Evolutionary conservation across 2,888 invertebrate species (phyloP).

Genomic region (Priocnemis perturbator): DNA sequence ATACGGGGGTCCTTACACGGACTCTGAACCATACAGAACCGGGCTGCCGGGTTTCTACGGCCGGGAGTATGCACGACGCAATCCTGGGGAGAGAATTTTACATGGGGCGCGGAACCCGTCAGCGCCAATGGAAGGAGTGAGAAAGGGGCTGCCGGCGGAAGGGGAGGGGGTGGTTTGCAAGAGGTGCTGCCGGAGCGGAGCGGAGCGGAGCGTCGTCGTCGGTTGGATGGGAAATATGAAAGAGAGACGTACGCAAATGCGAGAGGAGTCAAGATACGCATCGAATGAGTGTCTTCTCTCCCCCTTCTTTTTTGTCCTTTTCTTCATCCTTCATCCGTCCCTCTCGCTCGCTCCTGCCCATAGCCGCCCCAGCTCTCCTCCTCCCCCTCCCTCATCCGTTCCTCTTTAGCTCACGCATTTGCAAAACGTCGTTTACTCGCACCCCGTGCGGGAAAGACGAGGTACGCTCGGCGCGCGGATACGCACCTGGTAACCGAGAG

Average conservation of each 20-base stretch:
- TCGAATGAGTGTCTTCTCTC: slow-evolving; percentile 11
- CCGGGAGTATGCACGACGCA: slow-evolving; percentile 60
- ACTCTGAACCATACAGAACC: slow-evolving; percentile 41
- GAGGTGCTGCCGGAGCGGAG: slow-evolving; percentile 9
- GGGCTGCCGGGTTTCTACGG: slow-evolving; percentile 45
- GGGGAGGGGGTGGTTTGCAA: neutral
- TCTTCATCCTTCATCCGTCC: neutral
- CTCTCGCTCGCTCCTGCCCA: no score
- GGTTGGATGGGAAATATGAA: slow-evolving; percentile 23
- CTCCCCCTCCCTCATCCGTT: slow-evolving; percentile 3
- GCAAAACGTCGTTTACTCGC: slow-evolving; percentile 46
- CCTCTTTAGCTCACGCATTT: slow-evolving; percentile 18
- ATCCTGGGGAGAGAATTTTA: slow-evolving; percentile 64
- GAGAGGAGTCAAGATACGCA: slow-evolving; percentile 38
- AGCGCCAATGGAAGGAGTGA: slow-evolving; percentile 29
- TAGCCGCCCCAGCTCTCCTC: no score
- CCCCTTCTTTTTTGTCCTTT: slow-evolving; percentile 2
- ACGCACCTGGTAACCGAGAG: slow-evolving; percentile 34
- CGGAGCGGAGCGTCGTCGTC: slow-evolving; percentile 6
- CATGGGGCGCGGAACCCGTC: slow-evolving; percentile 52
- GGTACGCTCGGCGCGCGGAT: slow-evolving; percentile 23
- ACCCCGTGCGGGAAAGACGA: slow-evolving; percentile 8
- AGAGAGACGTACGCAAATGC: slow-evolving; percentile 15
- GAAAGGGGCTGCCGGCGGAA: slow-evolving; percentile 28
- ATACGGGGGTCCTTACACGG: slow-evolving; percentile 68